Evolutionary conservation across 2,888 invertebrate species (phyloP).

Genomic region (Cataglyphis cursor): DNA sequence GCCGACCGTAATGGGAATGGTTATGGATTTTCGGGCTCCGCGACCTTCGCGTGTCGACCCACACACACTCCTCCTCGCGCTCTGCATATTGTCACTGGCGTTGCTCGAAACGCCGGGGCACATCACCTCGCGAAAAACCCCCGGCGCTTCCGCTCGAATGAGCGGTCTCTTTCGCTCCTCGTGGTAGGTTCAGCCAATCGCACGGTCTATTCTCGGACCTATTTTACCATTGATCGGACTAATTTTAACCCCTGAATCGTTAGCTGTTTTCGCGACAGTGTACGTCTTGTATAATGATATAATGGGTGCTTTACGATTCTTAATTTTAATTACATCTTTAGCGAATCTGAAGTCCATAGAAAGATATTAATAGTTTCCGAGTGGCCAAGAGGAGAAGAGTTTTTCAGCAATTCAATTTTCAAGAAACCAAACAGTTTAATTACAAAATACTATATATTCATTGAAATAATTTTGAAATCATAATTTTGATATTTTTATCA

Average conservation of each 20-base stretch:
- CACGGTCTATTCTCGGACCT: background rate
- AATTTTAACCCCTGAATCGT: conserved; percentile 15
- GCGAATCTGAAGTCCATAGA: background rate
- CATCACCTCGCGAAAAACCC: conserved; percentile 36
- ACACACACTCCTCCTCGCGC: conserved; percentile 73
- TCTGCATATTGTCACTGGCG: conserved; percentile 61
- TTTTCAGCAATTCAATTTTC: background rate
- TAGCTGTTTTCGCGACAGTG: background rate
- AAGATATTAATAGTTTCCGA: background rate
- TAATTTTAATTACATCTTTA: background rate
- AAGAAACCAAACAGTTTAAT: background rate
- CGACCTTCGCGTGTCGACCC: conserved; percentile 80
- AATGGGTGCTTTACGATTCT: background rate
- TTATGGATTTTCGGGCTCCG: conserved; percentile 83
- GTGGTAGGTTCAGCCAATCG: background rate
- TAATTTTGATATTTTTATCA: background rate
- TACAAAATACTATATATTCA: background rate
- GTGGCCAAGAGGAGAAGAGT: background rate
- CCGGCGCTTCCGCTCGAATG: conserved; percentile 30
- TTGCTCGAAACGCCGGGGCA: conserved; percentile 41
- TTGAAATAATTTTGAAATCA: background rate
- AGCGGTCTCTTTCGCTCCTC: conserved; percentile 7
- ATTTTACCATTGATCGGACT: conserved; percentile 18
- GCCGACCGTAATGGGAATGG: conserved; percentile 78
- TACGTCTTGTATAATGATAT: background rate